Conservation (phyloP, 2,113 vertebrate species). For the Crotalus tigris region DNA sequence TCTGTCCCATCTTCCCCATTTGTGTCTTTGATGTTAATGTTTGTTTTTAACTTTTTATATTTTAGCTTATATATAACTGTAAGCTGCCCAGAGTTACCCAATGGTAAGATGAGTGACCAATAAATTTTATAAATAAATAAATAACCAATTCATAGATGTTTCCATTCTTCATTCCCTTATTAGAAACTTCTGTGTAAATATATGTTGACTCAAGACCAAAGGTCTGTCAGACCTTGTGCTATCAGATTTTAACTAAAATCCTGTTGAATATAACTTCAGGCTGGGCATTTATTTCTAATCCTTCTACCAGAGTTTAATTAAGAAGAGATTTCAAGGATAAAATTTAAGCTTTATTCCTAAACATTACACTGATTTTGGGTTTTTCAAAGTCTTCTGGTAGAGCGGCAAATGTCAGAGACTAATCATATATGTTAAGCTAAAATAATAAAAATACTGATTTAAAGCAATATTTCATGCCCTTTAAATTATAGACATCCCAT, state of each 20-base stretch:
- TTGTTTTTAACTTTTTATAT: background rate
- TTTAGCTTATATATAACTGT: background rate
- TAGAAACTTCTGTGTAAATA: background rate
- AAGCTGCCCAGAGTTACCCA: background rate
- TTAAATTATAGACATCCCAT: conserved; percentile 33
- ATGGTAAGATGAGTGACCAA: background rate
- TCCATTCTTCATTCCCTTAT: background rate
- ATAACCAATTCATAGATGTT: background rate
- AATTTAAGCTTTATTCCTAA: background rate
- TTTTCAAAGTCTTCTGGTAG: background rate
- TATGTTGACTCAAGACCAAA: background rate
- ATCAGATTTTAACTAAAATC: background rate
- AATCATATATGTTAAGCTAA: background rate
- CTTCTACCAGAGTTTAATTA: background rate
- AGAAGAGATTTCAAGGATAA: background rate
- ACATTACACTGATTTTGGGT: background rate
- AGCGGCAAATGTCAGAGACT: background rate
- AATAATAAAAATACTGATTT: conserved; percentile 18
- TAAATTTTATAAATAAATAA: background rate
- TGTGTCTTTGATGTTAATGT: background rate
- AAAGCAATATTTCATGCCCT: conserved; percentile 40
- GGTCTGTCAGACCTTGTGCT: background rate
- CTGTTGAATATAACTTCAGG: background rate
- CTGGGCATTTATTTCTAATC: background rate
- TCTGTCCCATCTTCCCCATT: background rate